Evolutionary conservation across 2,113 vertebrate genomes (phyloP).

Genomic region (Ailuropoda melanoleuca): DNA sequence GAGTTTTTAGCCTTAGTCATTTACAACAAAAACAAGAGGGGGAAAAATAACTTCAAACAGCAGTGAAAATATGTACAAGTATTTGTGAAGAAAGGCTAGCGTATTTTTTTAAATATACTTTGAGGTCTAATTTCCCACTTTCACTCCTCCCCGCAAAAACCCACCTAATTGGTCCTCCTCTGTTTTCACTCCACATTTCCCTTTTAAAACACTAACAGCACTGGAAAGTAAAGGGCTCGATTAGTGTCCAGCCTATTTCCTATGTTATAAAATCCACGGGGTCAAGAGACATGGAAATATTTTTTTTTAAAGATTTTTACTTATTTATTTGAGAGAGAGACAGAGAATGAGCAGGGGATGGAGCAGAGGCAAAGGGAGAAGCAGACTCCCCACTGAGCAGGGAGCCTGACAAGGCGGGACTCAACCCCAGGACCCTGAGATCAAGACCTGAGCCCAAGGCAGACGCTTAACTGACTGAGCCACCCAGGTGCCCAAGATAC

Average conservation of each 20-base stretch:
- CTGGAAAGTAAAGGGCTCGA: neutral
- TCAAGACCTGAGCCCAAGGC: neutral
- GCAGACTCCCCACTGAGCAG: no score
- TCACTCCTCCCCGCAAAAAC: fast-evolving
- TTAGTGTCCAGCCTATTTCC: neutral
- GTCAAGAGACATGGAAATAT: neutral
- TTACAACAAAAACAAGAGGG: neutral
- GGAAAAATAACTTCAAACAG: neutral
- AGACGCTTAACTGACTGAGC: neutral
- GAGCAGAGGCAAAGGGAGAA: neutral
- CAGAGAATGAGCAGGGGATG: neutral
- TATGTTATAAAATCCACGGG: neutral
- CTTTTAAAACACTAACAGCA: neutral
- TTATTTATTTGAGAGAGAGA: neutral
- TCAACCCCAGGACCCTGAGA: neutral
- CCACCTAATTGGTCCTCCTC: neutral
- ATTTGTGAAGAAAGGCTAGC: neutral
- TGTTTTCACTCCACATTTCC: neutral
- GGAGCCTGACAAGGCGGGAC: neutral
- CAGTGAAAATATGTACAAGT: neutral
- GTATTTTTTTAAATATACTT: neutral
- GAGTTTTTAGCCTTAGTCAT: neutral
- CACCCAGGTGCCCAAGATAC: neutral
- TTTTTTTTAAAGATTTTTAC: neutral
- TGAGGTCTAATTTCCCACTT: neutral